phyloP scores from a whole-genome alignment of 2,888 invertebrate genomes.

The Automeris io region DNA sequence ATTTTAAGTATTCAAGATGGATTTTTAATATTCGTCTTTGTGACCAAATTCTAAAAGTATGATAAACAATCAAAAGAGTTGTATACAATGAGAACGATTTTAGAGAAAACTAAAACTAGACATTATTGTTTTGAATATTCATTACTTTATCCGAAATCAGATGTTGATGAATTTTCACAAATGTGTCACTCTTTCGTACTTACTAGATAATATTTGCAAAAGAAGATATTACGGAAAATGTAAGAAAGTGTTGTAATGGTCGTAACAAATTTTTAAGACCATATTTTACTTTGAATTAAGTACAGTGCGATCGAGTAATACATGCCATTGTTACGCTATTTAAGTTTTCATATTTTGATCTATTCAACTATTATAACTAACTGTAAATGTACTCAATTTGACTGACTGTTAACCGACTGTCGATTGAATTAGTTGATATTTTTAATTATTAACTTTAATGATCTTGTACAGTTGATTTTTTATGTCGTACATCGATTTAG shows the following conservation, averaged over 20 bases:
- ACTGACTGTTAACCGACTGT: constrained; percentile 45
- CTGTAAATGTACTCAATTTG: constrained; percentile 20
- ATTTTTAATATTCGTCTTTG: no score
- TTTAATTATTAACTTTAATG: constrained; percentile 33
- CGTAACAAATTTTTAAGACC: no score
- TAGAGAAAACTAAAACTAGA: no score
- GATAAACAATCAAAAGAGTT: no score
- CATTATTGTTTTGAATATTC: no score
- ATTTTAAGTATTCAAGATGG: no score
- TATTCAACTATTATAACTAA: constrained; percentile 12
- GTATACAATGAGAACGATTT: no score
- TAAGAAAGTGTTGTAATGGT: background rate
- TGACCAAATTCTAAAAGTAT: no score
- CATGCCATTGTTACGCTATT: constrained; percentile 11
- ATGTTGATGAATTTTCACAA: no score
- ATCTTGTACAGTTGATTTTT: constrained; percentile 60
- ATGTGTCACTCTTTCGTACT: no score
- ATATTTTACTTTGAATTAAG: no score
- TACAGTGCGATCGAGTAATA: constrained; percentile 13
- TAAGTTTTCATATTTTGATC: background rate
- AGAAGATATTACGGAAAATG: background rate
- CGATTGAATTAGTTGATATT: constrained; percentile 33
- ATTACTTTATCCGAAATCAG: no score
- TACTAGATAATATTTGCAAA: background rate
- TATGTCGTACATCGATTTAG: constrained; percentile 63